A percentile compares a stretch with the other conserved stretches of the same genome.
phyloP scores from a whole-genome alignment of 1,140 invertebrate genomes.

The Drosophila grimshawi region DNA sequence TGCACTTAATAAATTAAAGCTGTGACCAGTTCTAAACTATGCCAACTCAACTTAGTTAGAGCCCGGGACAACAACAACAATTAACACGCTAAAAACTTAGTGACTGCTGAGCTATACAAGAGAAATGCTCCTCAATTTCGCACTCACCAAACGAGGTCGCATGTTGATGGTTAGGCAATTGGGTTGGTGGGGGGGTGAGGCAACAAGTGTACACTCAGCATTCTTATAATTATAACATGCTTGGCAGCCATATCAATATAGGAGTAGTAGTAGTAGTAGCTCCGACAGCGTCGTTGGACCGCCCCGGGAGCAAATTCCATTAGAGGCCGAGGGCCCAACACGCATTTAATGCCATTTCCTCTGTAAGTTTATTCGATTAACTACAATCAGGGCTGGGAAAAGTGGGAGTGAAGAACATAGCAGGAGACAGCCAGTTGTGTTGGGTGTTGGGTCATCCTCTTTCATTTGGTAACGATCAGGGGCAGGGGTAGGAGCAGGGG shows the following conservation, averaged over 20 bases:
- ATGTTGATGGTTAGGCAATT: background rate
- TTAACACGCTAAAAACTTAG: conserved; percentile 44
- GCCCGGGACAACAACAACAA: conserved; percentile 24
- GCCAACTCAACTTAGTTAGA: conserved; percentile 14
- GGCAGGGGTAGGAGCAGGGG: background rate
- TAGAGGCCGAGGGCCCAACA: conserved; percentile 63
- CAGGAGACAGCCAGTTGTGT: background rate
- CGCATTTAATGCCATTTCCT: conserved; percentile 71
- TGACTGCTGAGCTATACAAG: conserved; percentile 11
- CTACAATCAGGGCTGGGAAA: conserved; percentile 51
- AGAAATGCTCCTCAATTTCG: conserved; percentile 45
- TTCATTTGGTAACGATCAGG: conserved; percentile 16
- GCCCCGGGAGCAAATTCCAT: conserved; percentile 72
- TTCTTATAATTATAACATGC: conserved; percentile 81
- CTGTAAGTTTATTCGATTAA: conserved; percentile 78
- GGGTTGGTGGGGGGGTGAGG: background rate
- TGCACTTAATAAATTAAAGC: background rate
- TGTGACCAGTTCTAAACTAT: conserved; percentile 11
- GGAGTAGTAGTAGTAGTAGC: conserved; percentile 3
- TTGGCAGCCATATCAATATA: conserved; percentile 76
- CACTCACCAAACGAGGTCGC: conserved; percentile 29
- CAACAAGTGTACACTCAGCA: conserved; percentile 65
- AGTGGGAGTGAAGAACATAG: background rate
- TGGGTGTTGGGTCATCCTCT: conserved; percentile 1
- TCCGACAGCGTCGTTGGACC: background rate